These are phyloP conservation scores for Urophycis tenuis DNA, from an alignment of 2,797 vertebrate species.

Conservation along the genomic window DNA sequence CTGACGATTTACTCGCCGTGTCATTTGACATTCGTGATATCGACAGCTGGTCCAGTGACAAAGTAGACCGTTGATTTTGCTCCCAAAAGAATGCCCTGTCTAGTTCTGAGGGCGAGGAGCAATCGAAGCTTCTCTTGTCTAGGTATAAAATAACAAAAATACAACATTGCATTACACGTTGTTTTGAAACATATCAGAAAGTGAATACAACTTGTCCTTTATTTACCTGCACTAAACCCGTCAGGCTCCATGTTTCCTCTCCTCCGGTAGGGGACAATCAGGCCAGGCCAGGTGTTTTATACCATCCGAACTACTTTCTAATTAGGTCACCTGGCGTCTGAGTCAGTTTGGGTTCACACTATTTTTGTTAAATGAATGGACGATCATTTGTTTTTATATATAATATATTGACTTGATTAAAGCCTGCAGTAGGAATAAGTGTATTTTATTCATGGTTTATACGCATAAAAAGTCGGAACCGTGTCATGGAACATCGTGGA, in stretches of 20 bases:
- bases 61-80: conserved; percentile 53
- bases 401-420: no score
- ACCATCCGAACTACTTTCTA: background rate
- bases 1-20: conserved; percentile 38
- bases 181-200: background rate
- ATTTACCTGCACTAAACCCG: background rate
- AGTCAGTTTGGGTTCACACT: background rate
- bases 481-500: background rate
- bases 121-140: conserved; percentile 59
- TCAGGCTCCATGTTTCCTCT: background rate
- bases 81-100: conserved; percentile 60
- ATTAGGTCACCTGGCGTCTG: background rate
- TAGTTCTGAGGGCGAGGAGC: conserved; percentile 54
- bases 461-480: background rate
- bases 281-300: background rate
- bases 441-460: background rate
- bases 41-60: conserved; percentile 52
- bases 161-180: background rate
- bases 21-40: conserved; percentile 40
- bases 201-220: background rate
- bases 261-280: background rate
- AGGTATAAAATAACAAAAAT: conserved; percentile 3
- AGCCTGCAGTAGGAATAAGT: background rate
- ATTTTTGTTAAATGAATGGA: background rate
- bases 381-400: no score